Evolutionary conservation across 37 sponge, comb jelly and placozoan genomes (phyloP).

Genomic region (Chondrosia reniformis): DNA sequence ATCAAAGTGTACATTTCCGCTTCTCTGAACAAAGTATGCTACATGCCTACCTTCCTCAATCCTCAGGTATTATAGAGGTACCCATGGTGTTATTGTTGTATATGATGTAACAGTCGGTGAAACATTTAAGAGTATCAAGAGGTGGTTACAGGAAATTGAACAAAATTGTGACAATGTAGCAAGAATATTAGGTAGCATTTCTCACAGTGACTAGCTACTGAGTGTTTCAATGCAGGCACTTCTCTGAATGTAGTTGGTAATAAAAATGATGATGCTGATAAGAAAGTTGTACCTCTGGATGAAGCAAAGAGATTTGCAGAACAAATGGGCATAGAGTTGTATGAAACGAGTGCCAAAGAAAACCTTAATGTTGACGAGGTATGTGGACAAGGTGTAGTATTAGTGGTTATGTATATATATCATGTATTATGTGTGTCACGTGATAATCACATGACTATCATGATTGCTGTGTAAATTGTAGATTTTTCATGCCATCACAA

Average conservation of each 20-base stretch:
- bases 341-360: slow-evolving; percentile 97
- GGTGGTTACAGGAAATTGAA: slow-evolving; percentile 97
- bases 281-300: slow-evolving; percentile 80
- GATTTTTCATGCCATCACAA: slow-evolving; percentile 95
- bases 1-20: no score
- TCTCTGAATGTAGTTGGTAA: slow-evolving; percentile 82
- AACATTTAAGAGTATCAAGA: slow-evolving; percentile 92
- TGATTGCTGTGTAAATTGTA: slow-evolving; percentile 5
- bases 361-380: slow-evolving; percentile 98
- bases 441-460: background rate
- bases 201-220: no score
- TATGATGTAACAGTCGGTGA: slow-evolving; percentile 97
- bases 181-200: slow-evolving; percentile 92
- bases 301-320: slow-evolving; percentile 94
- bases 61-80: slow-evolving; percentile 95
- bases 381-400: background rate
- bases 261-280: slow-evolving; percentile 92
- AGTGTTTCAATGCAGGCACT: background rate
- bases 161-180: slow-evolving; percentile 96
- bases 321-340: slow-evolving; percentile 85
- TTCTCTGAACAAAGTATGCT: background rate
- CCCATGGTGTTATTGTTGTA: slow-evolving; percentile 98
- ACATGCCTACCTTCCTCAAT: background rate
- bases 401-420: background rate
- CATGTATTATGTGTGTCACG: background rate